Percentiles rank a stretch among this genome's conserved stretches.
Conservation (phyloP, 1,140 invertebrate species). For the Eueides isabella region DNA sequence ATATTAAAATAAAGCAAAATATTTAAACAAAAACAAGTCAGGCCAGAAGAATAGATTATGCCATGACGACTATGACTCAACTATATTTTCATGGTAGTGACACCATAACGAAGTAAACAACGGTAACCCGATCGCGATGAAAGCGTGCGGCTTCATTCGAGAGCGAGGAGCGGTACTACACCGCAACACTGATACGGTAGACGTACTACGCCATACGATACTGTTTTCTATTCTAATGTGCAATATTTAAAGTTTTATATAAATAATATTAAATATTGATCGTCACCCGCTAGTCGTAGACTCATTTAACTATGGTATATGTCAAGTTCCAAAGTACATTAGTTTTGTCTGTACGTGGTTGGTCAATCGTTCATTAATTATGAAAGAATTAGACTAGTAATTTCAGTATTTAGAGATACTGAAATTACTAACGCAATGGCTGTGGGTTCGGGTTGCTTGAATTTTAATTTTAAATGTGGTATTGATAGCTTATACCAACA, state of each 20-base stretch:
- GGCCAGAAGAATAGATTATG: not conserved
- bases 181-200: constrained; percentile 6
- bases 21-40: not conserved
- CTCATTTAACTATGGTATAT: no score
- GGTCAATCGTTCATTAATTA: no score
- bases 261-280: no score
- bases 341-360: no score
- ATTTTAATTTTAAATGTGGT: no score
- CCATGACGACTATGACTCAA: not conserved
- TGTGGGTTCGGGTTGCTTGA: not conserved
- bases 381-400: no score
- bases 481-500: no score
- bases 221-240: constrained; percentile 7
- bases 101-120: not conserved
- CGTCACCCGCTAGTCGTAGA: no score
- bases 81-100: not conserved
- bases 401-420: no score
- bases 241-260: not conserved
- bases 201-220: not conserved
- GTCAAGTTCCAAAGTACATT: no score
- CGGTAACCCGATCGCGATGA: constrained; percentile 1
- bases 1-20: not conserved
- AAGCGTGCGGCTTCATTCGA: constrained; percentile 4
- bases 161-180: not conserved
- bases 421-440: not conserved